phyloP scores from a whole-genome alignment of 2,797 vertebrate species.

The Premnoplex brunnescens region DNA sequence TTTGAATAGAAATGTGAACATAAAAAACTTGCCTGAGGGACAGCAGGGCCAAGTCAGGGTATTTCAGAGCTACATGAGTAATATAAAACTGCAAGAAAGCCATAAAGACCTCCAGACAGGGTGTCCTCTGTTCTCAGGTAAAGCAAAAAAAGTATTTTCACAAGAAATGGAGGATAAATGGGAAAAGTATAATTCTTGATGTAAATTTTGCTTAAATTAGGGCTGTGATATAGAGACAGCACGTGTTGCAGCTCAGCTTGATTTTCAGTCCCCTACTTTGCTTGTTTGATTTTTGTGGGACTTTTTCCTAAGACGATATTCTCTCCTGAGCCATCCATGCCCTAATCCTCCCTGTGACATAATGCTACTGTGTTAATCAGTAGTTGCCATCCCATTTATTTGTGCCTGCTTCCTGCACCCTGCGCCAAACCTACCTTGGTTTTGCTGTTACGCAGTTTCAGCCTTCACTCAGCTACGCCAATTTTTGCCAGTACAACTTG shows the following conservation, averaged over 20 bases:
- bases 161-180: background rate
- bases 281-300: background rate
- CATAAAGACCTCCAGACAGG: background rate
- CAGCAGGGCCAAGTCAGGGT: background rate
- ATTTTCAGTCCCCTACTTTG: background rate
- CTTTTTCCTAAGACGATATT: background rate
- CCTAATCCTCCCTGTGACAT: background rate
- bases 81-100: constrained; percentile 27
- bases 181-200: background rate
- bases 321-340: background rate
- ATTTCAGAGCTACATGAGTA: background rate
- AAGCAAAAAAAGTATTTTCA: constrained; percentile 37
- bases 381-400: background rate
- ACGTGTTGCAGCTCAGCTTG: background rate
- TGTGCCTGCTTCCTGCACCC: background rate
- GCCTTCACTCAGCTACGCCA: constrained; percentile 21
- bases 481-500: constrained; percentile 29
- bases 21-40: constrained; percentile 7
- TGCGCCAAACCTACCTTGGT: background rate
- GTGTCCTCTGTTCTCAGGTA: constrained; percentile 20
- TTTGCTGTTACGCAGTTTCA: background rate
- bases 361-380: background rate
- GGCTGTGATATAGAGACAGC: background rate
- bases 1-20: constrained; percentile 16
- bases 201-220: constrained; percentile 12